Conservation (phyloP, 2,888 invertebrate genomes). For the Dermolepida albohirtum region DNA sequence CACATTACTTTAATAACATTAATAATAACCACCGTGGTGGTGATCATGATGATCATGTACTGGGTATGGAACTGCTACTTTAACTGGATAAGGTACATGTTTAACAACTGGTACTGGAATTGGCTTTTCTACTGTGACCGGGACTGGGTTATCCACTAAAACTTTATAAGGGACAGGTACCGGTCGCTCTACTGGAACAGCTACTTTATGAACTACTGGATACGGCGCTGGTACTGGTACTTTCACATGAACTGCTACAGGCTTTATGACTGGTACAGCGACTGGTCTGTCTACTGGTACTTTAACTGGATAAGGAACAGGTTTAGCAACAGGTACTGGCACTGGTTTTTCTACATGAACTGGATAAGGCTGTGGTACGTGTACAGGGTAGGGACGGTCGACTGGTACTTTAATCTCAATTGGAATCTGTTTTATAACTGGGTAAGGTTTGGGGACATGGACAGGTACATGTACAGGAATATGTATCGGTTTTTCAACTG, state of each 20-base stretch:
- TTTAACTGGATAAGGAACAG: constrained; percentile 75
- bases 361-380: constrained; percentile 74
- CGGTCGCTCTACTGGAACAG: constrained; percentile 73
- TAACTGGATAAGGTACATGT: constrained; percentile 66
- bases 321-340: constrained; percentile 76
- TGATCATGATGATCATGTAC: constrained; percentile 40
- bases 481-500: constrained; percentile 80
- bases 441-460: constrained; percentile 82
- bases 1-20: constrained; percentile 8
- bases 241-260: constrained; percentile 73
- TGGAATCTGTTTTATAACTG: constrained; percentile 76
- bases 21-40: constrained; percentile 35
- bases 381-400: constrained; percentile 77
- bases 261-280: constrained; percentile 74
- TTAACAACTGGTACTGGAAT: constrained; percentile 77
- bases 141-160: constrained; percentile 77
- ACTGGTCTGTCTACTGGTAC: constrained; percentile 69
- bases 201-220: constrained; percentile 74
- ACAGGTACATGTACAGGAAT: constrained; percentile 81
- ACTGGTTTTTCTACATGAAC: constrained; percentile 77
- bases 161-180: constrained; percentile 63
- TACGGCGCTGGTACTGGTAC: constrained; percentile 77
- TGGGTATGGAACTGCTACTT: constrained; percentile 70
- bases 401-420: constrained; percentile 78
- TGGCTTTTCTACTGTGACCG: constrained; percentile 77